A percentile compares a stretch with the other conserved stretches of the same genome.
Conservation (phyloP, 2,888 invertebrate genomes). For the Argyra leucocephala region DNA sequence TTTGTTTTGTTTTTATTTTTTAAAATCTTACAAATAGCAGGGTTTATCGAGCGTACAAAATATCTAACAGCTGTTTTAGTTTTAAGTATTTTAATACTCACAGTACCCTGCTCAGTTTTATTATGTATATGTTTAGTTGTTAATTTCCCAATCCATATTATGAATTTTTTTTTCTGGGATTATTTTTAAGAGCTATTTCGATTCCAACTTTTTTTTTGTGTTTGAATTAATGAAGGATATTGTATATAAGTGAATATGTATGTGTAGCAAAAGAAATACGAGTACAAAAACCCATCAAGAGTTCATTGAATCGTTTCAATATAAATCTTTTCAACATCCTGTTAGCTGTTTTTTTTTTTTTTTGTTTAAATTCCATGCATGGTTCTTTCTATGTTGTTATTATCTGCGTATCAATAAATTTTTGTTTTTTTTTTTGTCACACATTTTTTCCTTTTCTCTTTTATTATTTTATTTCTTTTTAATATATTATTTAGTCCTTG, state of each 20-base stretch:
- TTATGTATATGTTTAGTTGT: no score
- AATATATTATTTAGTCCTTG: no score
- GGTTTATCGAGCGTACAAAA: not conserved
- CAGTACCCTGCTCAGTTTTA: no score
- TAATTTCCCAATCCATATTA: no score
- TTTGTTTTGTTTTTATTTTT: not conserved
- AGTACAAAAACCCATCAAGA: not conserved
- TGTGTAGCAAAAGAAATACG: not conserved
- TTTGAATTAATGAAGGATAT: no score
- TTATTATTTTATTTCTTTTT: no score
- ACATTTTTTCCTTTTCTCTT: not conserved
- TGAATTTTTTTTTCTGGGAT: no score
- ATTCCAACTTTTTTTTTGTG: no score
- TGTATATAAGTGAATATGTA: not conserved
- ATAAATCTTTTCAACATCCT: not conserved
- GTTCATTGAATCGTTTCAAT: constrained; percentile 1
- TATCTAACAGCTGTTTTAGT: not conserved
- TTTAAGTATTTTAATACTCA: no score
- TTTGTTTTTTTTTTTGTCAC: not conserved
- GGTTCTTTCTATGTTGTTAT: not conserved
- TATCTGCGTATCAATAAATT: constrained; percentile 1
- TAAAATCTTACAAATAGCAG: not conserved
- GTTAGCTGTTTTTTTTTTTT: not conserved
- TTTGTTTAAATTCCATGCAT: not conserved
- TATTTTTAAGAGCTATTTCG: no score